Percentiles rank a stretch among this genome's conserved stretches.
Conservation (phyloP, 2,113 vertebrate genomes). For the Xenus cinereus region DNA sequence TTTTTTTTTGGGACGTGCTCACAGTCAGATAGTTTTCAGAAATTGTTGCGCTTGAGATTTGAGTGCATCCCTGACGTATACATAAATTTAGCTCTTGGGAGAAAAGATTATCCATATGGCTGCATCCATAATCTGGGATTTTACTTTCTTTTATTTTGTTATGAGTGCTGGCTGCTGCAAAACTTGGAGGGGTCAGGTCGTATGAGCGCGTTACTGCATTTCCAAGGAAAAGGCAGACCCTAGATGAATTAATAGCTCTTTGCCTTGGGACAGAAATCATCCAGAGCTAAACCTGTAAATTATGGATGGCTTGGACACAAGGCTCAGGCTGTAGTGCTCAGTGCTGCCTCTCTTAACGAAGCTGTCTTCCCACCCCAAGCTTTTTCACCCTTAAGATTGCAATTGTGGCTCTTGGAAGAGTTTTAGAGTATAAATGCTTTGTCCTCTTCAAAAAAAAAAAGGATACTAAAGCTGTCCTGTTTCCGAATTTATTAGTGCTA, state of each 20-base stretch:
- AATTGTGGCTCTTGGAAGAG: neutral
- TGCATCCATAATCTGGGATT: neutral
- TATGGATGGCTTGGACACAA: neutral
- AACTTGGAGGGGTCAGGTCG: neutral
- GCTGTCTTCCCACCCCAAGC: neutral
- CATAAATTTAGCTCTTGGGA: neutral
- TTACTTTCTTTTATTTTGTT: neutral
- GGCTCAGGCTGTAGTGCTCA: neutral
- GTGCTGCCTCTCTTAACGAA: neutral
- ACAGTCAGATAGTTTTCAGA: neutral
- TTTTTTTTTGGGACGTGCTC: neutral
- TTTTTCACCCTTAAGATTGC: neutral
- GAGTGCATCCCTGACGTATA: neutral
- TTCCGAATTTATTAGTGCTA: neutral
- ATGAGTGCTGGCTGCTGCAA: neutral
- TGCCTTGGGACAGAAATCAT: neutral
- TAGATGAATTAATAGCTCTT: neutral
- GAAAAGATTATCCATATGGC: neutral
- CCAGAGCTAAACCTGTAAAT: neutral
- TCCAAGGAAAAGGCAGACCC: neutral
- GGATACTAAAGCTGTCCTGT: neutral
- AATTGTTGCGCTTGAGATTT: neutral
- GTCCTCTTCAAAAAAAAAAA: neutral
- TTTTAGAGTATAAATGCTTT: neutral
- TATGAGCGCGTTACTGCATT: neutral